phyloP scores from a whole-genome alignment of 2,888 invertebrate genomes.

The Drosophila tripunctata region DNA sequence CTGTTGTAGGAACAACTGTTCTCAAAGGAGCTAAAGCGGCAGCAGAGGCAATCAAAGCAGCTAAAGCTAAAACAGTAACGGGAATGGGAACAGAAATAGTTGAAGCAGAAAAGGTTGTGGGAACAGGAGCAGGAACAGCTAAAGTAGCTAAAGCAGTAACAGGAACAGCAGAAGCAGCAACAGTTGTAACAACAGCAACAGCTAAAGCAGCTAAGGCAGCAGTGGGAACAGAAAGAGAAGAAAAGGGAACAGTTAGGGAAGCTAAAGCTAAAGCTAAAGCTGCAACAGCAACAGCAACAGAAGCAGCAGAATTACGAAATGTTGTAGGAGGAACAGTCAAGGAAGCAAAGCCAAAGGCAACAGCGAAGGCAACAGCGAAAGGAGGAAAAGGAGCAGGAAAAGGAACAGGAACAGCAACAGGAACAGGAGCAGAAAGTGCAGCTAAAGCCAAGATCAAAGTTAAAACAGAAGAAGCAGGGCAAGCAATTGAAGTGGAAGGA shows the following conservation, averaged over 20 bases:
- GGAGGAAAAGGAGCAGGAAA: not conserved
- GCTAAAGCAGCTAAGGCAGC: not conserved
- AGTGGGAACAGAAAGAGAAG: not conserved
- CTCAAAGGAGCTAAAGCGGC: not conserved
- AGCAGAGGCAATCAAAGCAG: not conserved
- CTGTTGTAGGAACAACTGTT: not conserved
- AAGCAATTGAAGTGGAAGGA: no score
- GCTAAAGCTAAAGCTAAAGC: no score
- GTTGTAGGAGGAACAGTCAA: no score
- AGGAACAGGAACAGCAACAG: not conserved
- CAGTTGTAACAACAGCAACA: not conserved
- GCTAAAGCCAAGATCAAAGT: no score
- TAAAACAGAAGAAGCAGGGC: no score
- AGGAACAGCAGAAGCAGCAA: not conserved
- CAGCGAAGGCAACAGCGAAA: not conserved
- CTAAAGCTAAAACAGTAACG: not conserved
- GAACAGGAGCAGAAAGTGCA: no score
- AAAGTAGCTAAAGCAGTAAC: not conserved
- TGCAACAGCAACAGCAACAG: no score
- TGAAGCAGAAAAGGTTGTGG: not conserved
- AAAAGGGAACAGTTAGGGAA: no score
- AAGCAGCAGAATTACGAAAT: no score
- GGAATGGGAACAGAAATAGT: not conserved
- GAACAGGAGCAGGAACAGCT: not conserved
- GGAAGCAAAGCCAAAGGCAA: no score